Conservation (phyloP, 2,113 vertebrate genomes). For the Sinosuthora webbiana region DNA sequence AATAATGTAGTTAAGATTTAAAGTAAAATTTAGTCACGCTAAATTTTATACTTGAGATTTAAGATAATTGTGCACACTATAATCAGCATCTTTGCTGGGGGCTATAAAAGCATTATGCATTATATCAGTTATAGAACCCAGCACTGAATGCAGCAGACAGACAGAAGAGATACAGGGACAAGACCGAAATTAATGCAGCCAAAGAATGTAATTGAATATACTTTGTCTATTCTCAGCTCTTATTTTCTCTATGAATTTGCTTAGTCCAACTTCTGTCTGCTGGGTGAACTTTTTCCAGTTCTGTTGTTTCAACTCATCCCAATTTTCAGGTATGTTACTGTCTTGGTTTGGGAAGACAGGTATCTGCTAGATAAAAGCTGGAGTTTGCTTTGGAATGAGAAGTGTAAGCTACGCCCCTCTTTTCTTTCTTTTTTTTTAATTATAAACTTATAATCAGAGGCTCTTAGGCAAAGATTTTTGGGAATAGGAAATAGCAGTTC, state of each 20-base stretch:
- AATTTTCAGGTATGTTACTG: background rate
- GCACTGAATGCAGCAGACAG: background rate
- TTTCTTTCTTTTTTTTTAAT: no score
- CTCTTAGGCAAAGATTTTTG: no score
- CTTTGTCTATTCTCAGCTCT: background rate
- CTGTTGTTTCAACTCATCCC: background rate
- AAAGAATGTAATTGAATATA: background rate
- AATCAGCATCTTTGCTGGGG: background rate
- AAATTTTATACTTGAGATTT: background rate
- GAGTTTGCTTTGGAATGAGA: no score
- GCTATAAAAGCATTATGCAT: background rate
- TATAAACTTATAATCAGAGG: no score
- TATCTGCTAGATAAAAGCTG: no score
- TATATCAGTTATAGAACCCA: background rate
- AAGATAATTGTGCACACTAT: background rate
- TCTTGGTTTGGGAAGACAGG: no score
- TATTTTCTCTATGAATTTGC: background rate
- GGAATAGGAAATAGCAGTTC: no score
- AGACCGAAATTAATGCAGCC: background rate
- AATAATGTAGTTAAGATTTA: background rate
- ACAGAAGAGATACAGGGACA: background rate
- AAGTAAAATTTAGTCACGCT: background rate
- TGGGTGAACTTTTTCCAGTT: background rate
- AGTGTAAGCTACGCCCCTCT: no score
- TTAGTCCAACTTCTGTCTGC: background rate